phyloP scores from a whole-genome alignment of 2,797 vertebrate species.

The Otus scops region DNA sequence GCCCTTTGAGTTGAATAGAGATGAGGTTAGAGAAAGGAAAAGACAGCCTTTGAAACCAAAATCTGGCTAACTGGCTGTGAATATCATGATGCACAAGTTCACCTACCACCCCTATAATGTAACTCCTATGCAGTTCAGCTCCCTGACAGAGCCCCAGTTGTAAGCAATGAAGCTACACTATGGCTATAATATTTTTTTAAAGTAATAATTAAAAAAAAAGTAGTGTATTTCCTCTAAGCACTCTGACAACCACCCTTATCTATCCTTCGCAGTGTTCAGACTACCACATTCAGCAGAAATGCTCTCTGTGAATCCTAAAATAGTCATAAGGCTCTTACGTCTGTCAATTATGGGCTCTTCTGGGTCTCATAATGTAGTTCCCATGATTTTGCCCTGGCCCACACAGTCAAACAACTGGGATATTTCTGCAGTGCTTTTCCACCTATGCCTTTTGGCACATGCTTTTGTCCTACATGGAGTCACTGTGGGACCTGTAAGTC shows the following conservation, averaged over 20 bases:
- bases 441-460: not conserved
- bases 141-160: not conserved
- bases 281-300: not conserved
- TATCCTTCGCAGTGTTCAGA: not conserved
- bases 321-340: not conserved
- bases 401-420: not conserved
- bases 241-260: not conserved
- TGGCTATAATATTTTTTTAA: not conserved
- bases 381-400: not conserved
- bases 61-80: not conserved
- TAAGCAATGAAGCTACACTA: not conserved
- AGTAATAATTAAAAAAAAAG: not conserved
- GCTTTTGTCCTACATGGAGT: not conserved
- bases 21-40: not conserved
- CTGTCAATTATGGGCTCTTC: not conserved
- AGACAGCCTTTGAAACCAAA: not conserved
- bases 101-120: not conserved
- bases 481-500: not conserved
- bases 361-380: not conserved
- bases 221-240: not conserved
- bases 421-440: not conserved
- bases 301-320: not conserved
- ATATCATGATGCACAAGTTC: not conserved
- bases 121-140: not conserved
- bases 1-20: not conserved